These are phyloP conservation scores for Sciurus carolinensis DNA, from an alignment of 2,797 vertebrate genomes.

Conservation along the genomic window DNA sequence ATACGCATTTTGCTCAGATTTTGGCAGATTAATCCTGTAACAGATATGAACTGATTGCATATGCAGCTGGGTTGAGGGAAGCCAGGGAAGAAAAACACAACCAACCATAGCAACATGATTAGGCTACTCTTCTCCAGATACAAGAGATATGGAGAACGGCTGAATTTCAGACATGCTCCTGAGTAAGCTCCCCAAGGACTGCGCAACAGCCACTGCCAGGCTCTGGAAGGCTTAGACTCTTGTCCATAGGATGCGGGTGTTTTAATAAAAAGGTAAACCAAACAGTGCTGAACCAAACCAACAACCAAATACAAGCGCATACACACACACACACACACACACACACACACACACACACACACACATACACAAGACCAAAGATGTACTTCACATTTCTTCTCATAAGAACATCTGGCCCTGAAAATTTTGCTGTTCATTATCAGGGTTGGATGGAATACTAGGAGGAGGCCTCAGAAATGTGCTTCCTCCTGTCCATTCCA, in stretches of 20 bases:
- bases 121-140: constrained; percentile 50
- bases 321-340: not conserved
- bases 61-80: not conserved
- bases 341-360: not conserved
- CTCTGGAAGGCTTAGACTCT: constrained; percentile 74
- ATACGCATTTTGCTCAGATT: constrained; percentile 16
- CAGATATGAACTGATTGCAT: not conserved
- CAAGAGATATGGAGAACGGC: constrained; percentile 37
- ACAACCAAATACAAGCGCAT: not conserved
- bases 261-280: constrained; percentile 20
- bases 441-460: not conserved
- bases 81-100: constrained; percentile 13
- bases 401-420: not conserved
- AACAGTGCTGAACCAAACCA: constrained; percentile 26
- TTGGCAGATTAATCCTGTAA: not conserved
- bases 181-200: constrained; percentile 46
- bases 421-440: not conserved
- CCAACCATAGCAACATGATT: constrained; percentile 69
- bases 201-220: constrained; percentile 48
- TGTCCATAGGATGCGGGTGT: constrained; percentile 48
- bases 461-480: not conserved
- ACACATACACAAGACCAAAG: not conserved
- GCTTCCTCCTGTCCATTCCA: not conserved
- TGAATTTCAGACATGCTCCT: constrained; percentile 58
- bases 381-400: not conserved